These are phyloP conservation scores for Melinopterus prodromus DNA, from an alignment of 2,888 invertebrate genomes.

Conservation along the genomic window DNA sequence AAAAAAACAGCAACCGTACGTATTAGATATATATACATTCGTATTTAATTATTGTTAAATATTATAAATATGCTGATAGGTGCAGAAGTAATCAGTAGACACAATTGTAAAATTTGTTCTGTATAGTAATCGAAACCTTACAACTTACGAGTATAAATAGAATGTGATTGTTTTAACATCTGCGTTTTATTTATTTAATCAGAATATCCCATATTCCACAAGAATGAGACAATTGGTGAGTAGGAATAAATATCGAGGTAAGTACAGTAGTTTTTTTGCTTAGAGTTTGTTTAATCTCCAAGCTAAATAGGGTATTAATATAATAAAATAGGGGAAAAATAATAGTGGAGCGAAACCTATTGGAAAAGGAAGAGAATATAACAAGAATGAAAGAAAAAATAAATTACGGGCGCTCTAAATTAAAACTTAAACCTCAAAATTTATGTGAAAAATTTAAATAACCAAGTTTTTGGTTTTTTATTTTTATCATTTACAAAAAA, in stretches of 20 bases:
- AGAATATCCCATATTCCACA: not conserved
- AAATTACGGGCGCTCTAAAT: too few species aligned
- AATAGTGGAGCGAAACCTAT: too few species aligned
- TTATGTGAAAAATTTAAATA: too few species aligned
- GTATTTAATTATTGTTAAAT: constrained; percentile 36
- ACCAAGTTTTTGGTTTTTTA: too few species aligned
- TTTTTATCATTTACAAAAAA: too few species aligned
- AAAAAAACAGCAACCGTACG: constrained; percentile 14
- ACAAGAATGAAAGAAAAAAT: too few species aligned
- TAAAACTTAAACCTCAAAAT: too few species aligned
- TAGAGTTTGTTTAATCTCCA: too few species aligned
- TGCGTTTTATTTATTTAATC: constrained; percentile 30
- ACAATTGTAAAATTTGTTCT: constrained; percentile 55
- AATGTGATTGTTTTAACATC: constrained; percentile 52
- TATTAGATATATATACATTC: constrained; percentile 25
- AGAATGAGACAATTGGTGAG: not conserved
- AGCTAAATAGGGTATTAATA: too few species aligned
- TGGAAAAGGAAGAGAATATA: too few species aligned
- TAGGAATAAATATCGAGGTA: not conserved
- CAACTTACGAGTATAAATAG: constrained; percentile 51
- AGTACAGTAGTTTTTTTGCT: not conserved
- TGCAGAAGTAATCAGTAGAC: constrained; percentile 18
- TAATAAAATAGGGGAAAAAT: too few species aligned
- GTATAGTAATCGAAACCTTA: constrained; percentile 48
- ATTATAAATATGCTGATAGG: constrained; percentile 23